These are phyloP conservation scores for Solen grandis DNA, from an alignment of 1,140 invertebrate species.

Conservation along the genomic window DNA sequence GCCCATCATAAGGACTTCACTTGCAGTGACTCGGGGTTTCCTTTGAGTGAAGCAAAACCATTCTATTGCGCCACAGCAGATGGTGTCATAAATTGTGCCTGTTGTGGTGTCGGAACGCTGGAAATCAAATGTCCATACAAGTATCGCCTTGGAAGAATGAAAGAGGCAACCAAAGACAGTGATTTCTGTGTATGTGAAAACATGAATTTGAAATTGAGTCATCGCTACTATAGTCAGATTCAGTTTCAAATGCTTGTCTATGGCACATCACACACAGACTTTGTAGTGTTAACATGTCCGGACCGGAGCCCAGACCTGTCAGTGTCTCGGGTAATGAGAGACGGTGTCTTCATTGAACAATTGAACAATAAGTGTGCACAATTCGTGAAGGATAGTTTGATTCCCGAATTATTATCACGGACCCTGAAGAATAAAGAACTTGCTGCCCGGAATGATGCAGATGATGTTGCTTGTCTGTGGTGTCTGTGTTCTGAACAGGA, in stretches of 20 bases:
- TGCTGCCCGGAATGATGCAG: too few relatives aligned
- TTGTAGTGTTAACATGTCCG: background rate
- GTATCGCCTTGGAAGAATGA: background rate
- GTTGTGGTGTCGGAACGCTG: background rate
- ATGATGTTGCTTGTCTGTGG: background rate
- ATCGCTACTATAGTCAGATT: too few relatives aligned
- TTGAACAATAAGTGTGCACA: too few relatives aligned
- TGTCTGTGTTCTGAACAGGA: constrained; percentile 2
- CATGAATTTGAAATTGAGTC: background rate
- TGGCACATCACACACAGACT: background rate
- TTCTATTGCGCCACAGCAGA: background rate
- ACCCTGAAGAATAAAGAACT: background rate
- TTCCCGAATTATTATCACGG: background rate
- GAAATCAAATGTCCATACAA: constrained; percentile 8
- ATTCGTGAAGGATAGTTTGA: background rate
- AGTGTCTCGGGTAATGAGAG: background rate
- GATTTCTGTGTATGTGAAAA: background rate
- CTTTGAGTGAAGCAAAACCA: background rate
- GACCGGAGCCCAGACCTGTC: background rate
- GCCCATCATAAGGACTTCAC: background rate
- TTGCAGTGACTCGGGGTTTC: background rate
- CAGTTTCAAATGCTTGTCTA: too few relatives aligned
- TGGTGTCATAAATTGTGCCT: constrained; percentile 6
- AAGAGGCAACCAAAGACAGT: background rate
- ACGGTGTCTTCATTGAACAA: constrained; percentile 2